phyloP scores from a whole-genome alignment of 2,113 vertebrate genomes.

The Onychorhynchus coronatus region DNA sequence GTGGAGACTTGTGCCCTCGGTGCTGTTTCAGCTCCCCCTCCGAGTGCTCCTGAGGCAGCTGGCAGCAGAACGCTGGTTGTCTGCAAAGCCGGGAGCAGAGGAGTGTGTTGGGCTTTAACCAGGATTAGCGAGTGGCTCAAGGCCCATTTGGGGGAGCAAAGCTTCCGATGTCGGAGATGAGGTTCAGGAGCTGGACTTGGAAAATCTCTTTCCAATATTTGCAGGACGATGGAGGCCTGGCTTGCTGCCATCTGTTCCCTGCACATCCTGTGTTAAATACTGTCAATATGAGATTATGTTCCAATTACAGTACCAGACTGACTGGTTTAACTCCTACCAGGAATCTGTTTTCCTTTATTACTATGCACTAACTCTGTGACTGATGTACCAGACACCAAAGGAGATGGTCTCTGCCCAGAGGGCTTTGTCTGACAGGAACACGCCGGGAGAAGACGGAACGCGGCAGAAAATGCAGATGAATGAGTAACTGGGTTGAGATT shows the following conservation, averaged over 20 bases:
- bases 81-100: background rate
- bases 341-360: constrained; percentile 60
- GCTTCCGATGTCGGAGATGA: fast-evolving
- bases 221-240: background rate
- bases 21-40: background rate
- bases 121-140: background rate
- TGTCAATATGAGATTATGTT: constrained; percentile 61
- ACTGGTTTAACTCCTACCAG: constrained; percentile 55
- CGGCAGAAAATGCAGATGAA: constrained; percentile 42
- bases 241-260: background rate
- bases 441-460: background rate
- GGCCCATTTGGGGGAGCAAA: background rate
- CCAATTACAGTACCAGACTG: constrained; percentile 55
- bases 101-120: background rate
- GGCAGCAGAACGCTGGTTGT: background rate
- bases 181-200: background rate
- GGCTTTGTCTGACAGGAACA: constrained; percentile 44
- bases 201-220: background rate
- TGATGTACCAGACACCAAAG: constrained; percentile 58
- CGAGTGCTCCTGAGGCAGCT: background rate
- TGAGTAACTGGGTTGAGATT: constrained; percentile 9
- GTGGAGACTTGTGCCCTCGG: background rate
- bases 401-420: constrained; percentile 58
- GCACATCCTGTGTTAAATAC: constrained; percentile 19
- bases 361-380: constrained; percentile 30